Conservation (phyloP, 2,113 vertebrate species). For the Phylloscopus whistleri region DNA sequence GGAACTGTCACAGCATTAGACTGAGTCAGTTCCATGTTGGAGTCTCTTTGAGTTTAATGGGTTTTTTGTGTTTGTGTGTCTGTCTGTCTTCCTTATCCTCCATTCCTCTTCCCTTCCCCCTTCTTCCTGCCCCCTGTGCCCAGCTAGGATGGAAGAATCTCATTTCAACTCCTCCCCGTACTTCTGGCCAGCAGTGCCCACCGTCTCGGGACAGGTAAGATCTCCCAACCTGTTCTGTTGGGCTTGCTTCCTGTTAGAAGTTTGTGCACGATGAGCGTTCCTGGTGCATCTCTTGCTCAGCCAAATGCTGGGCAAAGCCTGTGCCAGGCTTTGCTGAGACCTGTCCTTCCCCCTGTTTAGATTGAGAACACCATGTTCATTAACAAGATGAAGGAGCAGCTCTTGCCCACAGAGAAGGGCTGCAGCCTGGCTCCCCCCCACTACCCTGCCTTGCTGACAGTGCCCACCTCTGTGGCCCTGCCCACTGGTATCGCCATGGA, state of each 20-base stretch:
- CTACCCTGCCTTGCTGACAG: conserved; percentile 93
- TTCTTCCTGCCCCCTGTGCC: conserved; percentile 61
- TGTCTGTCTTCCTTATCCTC: conserved; percentile 20
- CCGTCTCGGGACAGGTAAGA: conserved; percentile 92
- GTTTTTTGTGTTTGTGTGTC: conserved; percentile 17
- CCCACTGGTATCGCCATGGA: conserved; percentile 84
- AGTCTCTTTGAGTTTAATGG: not conserved
- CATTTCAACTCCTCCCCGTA: conserved; percentile 98
- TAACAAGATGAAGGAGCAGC: conserved; percentile 97
- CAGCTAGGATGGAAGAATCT: conserved; percentile 99
- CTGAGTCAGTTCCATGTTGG: conserved; percentile 40
- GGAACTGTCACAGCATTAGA: conserved; percentile 30
- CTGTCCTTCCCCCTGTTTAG: conserved; percentile 59
- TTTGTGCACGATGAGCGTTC: not conserved
- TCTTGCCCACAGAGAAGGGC: conserved; percentile 87
- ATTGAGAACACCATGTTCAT: conserved; percentile 97
- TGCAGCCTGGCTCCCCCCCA: conserved; percentile 85
- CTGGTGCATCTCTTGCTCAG: not conserved
- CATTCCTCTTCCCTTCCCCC: conserved; percentile 11
- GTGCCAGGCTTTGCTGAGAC: not conserved
- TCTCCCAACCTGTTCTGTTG: not conserved
- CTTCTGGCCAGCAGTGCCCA: conserved; percentile 95
- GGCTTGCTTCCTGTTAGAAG: not conserved
- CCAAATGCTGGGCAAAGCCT: not conserved
- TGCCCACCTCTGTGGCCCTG: conserved; percentile 85